phyloP scores from a whole-genome alignment of 2,113 vertebrate genomes.

The Carassius carassius region DNA sequence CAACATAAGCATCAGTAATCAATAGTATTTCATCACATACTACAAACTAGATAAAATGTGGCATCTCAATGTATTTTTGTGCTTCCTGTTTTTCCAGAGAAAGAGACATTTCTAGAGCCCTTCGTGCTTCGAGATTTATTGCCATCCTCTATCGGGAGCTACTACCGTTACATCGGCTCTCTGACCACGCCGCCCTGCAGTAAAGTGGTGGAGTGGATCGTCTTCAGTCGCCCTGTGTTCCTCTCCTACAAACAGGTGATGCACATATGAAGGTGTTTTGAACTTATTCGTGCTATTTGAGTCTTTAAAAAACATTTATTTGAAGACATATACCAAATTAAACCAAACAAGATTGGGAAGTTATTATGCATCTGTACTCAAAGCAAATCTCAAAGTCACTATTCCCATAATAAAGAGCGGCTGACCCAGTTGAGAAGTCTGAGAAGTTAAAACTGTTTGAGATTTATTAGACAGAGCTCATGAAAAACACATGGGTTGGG shows the following conservation, averaged over 20 bases:
- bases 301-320: not conserved
- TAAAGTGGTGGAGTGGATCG: slow-evolving; percentile 94
- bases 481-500: not conserved
- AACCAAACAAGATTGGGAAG: not conserved
- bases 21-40: not conserved
- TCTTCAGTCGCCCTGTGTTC: slow-evolving; percentile 88
- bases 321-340: not conserved
- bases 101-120: slow-evolving; percentile 96
- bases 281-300: not conserved
- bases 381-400: not conserved
- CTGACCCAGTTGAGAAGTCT: slow-evolving; percentile 22
- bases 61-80: not conserved
- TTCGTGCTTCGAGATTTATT: slow-evolving; percentile 90
- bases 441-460: not conserved
- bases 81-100: slow-evolving; percentile 75
- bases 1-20: not conserved
- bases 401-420: not conserved
- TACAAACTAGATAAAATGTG: not conserved
- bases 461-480: not conserved
- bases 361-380: slow-evolving; percentile 21
- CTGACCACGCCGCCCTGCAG: slow-evolving; percentile 95
- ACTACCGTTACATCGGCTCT: slow-evolving; percentile 93
- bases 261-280: not conserved
- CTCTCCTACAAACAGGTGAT: slow-evolving; percentile 93
- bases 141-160: slow-evolving; percentile 86